Conservation (phyloP, 2,113 vertebrate genomes). For the Glareola pratincola region DNA sequence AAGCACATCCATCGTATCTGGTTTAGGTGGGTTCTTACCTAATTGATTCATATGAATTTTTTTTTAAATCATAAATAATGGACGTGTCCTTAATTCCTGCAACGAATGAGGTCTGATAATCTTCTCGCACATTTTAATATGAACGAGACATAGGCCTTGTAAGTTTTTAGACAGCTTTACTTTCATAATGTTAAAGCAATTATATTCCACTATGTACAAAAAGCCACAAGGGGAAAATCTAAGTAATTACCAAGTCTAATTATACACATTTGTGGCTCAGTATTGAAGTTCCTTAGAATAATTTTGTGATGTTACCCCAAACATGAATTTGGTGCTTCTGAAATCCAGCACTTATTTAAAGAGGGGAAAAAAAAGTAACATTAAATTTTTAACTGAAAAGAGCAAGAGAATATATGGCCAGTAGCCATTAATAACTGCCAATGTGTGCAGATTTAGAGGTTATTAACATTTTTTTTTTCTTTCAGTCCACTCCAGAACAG, state of each 20-base stretch:
- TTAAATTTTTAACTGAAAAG: not conserved
- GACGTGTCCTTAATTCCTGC: not conserved
- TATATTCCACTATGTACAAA: conserved; percentile 5
- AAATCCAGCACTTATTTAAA: not conserved
- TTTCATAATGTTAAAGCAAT: conserved; percentile 13
- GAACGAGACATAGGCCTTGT: not conserved
- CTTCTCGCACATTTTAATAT: not conserved
- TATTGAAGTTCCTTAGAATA: not conserved
- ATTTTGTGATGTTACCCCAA: not conserved
- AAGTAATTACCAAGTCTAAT: conserved; percentile 25
- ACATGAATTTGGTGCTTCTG: not conserved
- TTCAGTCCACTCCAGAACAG: not conserved
- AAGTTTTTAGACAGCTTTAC: not conserved
- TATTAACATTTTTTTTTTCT: not conserved
- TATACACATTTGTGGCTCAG: not conserved
- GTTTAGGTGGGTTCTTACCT: not conserved
- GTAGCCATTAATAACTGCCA: not conserved
- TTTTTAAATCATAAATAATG: not conserved
- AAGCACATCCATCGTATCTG: not conserved
- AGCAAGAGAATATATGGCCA: not conserved
- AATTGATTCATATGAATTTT: not conserved
- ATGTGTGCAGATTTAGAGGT: not conserved
- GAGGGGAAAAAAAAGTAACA: not conserved
- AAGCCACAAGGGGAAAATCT: conserved; percentile 26
- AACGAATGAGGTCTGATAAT: not conserved